Percentiles rank a stretch among this genome's conserved stretches.
These are phyloP conservation scores for Sarcophaga carnaria DNA, from an alignment of 2,888 invertebrate genomes.

Conservation along the genomic window DNA sequence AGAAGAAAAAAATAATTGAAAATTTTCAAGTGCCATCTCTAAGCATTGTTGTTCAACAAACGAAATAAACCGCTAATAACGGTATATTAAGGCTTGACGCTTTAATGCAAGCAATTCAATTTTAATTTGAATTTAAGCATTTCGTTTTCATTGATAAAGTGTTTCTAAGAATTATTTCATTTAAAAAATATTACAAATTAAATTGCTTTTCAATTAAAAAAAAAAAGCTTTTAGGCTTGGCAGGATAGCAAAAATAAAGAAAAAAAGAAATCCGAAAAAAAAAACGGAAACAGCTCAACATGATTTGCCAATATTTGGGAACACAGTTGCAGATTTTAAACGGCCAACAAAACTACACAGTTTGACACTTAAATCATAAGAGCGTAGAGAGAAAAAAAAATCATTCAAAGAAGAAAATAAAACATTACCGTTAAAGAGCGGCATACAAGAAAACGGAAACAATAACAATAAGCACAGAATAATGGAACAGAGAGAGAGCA, in stretches of 20 bases:
- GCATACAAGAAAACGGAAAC: slow-evolving; percentile 24
- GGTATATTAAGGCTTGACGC: background rate
- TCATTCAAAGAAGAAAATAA: background rate
- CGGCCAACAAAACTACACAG: slow-evolving; percentile 53
- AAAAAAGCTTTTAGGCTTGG: slow-evolving; percentile 32
- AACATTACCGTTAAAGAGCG: slow-evolving; percentile 34
- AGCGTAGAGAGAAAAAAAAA: slow-evolving; percentile 17
- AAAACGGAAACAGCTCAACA: slow-evolving; percentile 62
- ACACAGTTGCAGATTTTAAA: slow-evolving; percentile 27
- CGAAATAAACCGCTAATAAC: too few species aligned
- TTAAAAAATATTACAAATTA: slow-evolving; percentile 15
- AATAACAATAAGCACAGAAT: slow-evolving; percentile 7
- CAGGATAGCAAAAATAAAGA: slow-evolving; percentile 9
- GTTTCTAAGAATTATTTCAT: background rate
- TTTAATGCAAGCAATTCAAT: slow-evolving; percentile 17
- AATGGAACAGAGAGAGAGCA: background rate
- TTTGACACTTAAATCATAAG: slow-evolving; percentile 69
- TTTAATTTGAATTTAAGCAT: slow-evolving; percentile 1
- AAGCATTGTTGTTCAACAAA: too few species aligned
- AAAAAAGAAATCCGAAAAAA: background rate
- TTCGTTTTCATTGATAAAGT: background rate
- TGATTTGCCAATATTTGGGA: slow-evolving; percentile 62
- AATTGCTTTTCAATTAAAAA: slow-evolving; percentile 26
- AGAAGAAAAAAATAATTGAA: background rate
- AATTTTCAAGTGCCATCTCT: background rate